Conservation (phyloP, 2,888 invertebrate genomes). For the Limnephilus lunatus region DNA sequence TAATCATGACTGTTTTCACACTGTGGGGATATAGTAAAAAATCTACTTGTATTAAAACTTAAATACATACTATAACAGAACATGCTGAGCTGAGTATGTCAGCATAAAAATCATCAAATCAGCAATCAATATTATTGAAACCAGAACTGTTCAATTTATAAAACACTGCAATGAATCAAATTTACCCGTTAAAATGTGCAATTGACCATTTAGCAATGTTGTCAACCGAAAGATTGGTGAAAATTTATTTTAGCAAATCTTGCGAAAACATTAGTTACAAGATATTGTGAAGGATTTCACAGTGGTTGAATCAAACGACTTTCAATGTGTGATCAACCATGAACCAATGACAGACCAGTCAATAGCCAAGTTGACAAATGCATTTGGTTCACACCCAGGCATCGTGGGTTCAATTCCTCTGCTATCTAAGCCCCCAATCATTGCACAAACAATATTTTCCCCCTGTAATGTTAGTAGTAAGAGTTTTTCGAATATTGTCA, state of each 20-base stretch:
- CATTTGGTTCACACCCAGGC: too few species aligned
- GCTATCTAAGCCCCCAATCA: too few species aligned
- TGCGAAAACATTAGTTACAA: background rate
- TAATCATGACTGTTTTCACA: background rate
- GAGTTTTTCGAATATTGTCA: too few species aligned
- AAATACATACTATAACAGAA: too few species aligned
- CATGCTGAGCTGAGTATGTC: background rate
- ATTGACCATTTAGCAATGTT: background rate
- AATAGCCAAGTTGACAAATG: too few species aligned
- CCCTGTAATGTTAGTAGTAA: too few species aligned
- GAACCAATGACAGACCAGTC: background rate
- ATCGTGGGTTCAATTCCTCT: too few species aligned
- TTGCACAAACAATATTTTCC: too few species aligned
- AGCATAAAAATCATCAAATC: background rate
- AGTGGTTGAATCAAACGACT: background rate
- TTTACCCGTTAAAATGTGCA: background rate
- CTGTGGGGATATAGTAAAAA: background rate
- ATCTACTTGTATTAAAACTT: background rate
- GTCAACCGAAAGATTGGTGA: background rate
- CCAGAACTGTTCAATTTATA: background rate
- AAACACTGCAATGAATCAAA: background rate
- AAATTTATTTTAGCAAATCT: background rate
- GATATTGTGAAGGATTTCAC: background rate
- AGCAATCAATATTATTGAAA: background rate
- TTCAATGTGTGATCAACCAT: conserved; percentile 2